A percentile compares a stretch with the other conserved stretches of the same genome.
phyloP scores from a whole-genome alignment of 2,888 invertebrate species.

The Eucera pruinosa region DNA sequence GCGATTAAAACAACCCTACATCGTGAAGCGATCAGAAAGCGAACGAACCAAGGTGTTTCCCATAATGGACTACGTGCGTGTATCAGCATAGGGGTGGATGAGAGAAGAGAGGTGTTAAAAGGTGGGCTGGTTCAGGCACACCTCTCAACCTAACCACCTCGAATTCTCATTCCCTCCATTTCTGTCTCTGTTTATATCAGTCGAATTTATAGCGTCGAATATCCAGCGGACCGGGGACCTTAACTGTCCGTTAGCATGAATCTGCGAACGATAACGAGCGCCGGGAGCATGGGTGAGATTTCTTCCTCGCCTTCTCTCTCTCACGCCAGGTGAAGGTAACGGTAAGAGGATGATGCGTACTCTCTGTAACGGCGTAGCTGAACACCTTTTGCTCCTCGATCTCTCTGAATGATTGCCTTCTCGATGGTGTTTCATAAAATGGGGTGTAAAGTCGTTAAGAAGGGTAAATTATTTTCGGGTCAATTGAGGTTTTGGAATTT shows the following conservation, averaged over 20 bases:
- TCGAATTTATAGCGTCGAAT: constrained; percentile 81
- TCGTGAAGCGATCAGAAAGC: constrained; percentile 19
- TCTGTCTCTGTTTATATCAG: constrained; percentile 78
- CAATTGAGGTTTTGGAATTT: background rate
- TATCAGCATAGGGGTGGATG: constrained; percentile 74
- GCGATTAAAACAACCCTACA: no score
- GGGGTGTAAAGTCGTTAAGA: background rate
- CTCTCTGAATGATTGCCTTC: background rate
- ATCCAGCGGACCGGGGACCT: constrained; percentile 73
- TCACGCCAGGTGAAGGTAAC: constrained; percentile 70
- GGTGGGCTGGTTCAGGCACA: constrained; percentile 83
- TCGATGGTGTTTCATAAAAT: background rate
- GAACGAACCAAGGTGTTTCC: constrained; percentile 75
- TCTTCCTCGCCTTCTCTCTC: constrained; percentile 40
- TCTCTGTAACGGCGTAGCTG: constrained; percentile 61
- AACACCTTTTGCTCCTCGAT: constrained; percentile 21
- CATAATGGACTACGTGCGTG: constrained; percentile 82
- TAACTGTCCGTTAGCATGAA: constrained; percentile 83
- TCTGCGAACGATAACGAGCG: constrained; percentile 77
- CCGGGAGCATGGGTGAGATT: constrained; percentile 51
- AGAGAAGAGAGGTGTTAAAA: constrained; percentile 79
- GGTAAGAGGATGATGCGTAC: constrained; percentile 64
- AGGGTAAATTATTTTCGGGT: background rate
- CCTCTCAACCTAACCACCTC: constrained; percentile 82
- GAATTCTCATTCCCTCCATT: constrained; percentile 70